phyloP scores from a whole-genome alignment of 1,140 invertebrate genomes.

The Nebria ingens region DNA sequence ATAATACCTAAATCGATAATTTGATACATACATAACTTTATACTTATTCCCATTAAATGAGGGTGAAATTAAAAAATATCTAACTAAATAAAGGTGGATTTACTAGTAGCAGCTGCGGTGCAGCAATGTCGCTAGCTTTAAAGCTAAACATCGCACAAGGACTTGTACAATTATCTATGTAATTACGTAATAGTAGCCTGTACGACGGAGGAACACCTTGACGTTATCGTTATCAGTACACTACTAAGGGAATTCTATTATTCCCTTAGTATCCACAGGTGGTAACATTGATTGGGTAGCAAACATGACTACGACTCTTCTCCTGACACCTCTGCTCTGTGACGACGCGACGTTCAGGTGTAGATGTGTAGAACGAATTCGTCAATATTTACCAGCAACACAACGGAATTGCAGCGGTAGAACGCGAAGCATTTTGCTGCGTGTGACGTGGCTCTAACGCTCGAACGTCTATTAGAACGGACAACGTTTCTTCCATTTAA shows the following conservation, averaged over 20 bases:
- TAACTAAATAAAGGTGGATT: too few species aligned
- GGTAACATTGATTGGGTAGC: not conserved
- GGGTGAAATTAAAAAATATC: too few species aligned
- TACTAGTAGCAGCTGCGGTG: too few species aligned
- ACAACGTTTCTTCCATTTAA: not conserved
- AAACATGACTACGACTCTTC: slow-evolving; percentile 2
- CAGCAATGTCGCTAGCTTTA: too few species aligned
- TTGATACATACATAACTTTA: too few species aligned
- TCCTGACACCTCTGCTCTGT: not conserved
- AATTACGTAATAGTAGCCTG: not conserved
- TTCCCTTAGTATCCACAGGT: slow-evolving; percentile 6
- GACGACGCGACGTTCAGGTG: not conserved
- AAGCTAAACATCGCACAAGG: too few species aligned
- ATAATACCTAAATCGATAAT: too few species aligned
- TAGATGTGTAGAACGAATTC: too few species aligned
- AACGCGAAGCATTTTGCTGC: not conserved
- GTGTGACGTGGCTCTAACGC: not conserved
- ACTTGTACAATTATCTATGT: not conserved
- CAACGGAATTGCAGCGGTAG: too few species aligned
- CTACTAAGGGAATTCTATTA: not conserved
- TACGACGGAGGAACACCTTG: not conserved
- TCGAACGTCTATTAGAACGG: not conserved
- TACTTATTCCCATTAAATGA: too few species aligned
- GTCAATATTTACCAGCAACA: slow-evolving; percentile 5
- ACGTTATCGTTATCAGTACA: not conserved